Conservation (phyloP, 2,113 vertebrate species). For the Elachura formosa region DNA sequence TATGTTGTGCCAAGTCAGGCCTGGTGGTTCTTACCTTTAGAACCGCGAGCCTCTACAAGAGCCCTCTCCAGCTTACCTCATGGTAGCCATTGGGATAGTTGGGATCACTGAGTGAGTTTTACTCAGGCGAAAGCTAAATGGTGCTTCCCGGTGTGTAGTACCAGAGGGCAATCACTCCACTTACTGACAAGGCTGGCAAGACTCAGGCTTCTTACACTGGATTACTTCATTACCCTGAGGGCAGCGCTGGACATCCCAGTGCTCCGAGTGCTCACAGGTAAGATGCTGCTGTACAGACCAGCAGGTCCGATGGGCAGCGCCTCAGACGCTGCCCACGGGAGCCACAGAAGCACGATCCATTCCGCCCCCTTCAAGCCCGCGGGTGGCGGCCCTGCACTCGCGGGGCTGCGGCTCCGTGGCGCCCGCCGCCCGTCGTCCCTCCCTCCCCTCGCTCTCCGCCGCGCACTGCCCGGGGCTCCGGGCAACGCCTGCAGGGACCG, state of each 20-base stretch:
- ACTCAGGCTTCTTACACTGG: not conserved
- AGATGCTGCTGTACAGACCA: not conserved
- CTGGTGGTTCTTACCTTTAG: not conserved
- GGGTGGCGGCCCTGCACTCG: not conserved
- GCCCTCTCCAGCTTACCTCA: not conserved
- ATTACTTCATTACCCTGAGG: not conserved
- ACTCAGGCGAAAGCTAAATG: not conserved
- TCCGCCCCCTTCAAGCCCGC: fast-evolving
- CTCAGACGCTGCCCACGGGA: not conserved
- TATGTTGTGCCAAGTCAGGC: fast-evolving
- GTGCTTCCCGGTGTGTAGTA: not conserved
- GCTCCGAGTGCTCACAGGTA: not conserved
- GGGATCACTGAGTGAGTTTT: not conserved
- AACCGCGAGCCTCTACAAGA: fast-evolving
- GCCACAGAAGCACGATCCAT: not conserved
- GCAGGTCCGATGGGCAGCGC: not conserved
- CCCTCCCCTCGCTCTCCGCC: no score
- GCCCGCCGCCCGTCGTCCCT: not conserved
- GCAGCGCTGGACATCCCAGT: fast-evolving
- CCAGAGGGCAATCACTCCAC: not conserved
- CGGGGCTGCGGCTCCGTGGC: not conserved
- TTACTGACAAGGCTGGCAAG: not conserved
- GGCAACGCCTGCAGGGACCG: not conserved
- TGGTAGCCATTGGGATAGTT: fast-evolving
- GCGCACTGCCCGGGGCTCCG: not conserved